Percentiles rank a stretch among this genome's conserved stretches.
Evolutionary conservation across 2,888 invertebrate genomes (phyloP).

Genomic region (Xylocampa areola): DNA sequence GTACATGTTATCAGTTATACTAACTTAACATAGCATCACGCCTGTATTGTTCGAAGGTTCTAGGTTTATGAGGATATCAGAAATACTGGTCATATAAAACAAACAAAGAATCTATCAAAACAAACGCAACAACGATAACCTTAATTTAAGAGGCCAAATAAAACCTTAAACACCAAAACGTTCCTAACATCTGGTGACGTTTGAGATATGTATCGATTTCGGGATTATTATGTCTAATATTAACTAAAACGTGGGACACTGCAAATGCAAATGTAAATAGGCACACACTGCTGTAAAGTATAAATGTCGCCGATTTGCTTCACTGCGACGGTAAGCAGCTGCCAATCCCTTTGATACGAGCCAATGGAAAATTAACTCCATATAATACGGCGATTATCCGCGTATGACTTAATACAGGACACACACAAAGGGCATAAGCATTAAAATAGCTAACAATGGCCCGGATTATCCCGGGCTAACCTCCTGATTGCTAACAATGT

Average conservation of each 20-base stretch:
- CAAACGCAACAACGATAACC: background rate
- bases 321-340: conserved; percentile 79
- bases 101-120: too few relatives aligned
- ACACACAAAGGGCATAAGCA: conserved; percentile 86
- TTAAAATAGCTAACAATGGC: conserved; percentile 88
- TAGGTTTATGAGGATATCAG: too few relatives aligned
- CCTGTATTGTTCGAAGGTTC: too few relatives aligned
- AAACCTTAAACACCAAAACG: conserved; percentile 14
- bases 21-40: too few relatives aligned
- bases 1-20: too few relatives aligned
- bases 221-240: conserved; percentile 35
- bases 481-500: conserved; percentile 77
- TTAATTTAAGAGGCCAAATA: background rate
- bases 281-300: conserved; percentile 36
- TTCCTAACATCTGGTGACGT: conserved; percentile 10
- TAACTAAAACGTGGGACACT: conserved; percentile 36
- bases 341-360: conserved; percentile 75
- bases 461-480: conserved; percentile 84
- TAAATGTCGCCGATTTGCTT: conserved; percentile 71
- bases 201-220: conserved; percentile 19
- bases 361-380: conserved; percentile 87
- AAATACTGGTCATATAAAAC: too few relatives aligned
- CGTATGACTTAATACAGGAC: conserved; percentile 88
- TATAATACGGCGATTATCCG: conserved; percentile 88
- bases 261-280: conserved; percentile 55